Conservation (phyloP, 2,797 vertebrate genomes). For the Tolypeutes matacus region DNA sequence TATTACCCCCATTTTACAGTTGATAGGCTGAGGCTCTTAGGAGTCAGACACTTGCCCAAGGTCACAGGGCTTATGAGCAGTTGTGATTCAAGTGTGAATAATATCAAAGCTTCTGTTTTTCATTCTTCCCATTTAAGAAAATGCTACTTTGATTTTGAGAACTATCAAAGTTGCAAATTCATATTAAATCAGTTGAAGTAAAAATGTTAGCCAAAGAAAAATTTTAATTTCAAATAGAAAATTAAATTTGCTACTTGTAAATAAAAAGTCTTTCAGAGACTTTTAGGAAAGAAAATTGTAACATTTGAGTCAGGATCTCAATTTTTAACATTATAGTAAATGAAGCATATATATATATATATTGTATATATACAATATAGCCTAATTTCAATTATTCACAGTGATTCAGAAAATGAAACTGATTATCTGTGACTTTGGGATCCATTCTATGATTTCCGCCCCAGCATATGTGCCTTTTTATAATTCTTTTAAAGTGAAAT, state of each 20-base stretch:
- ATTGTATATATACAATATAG: neutral
- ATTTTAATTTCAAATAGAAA: conserved; percentile 3
- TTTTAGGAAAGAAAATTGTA: conserved; percentile 17
- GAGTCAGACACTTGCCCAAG: neutral
- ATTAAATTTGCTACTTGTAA: conserved; percentile 13
- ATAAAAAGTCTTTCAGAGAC: conserved; percentile 15
- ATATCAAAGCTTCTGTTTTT: conserved; percentile 37
- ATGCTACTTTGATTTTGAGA: neutral
- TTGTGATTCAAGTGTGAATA: neutral
- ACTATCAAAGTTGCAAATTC: conserved; percentile 48
- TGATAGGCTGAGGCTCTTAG: neutral
- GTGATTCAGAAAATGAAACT: conserved; percentile 58
- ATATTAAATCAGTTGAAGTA: conserved; percentile 30
- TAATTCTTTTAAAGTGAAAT: conserved; percentile 49
- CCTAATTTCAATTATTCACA: conserved; percentile 45
- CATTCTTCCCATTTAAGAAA: neutral
- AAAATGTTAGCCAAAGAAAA: conserved; percentile 65
- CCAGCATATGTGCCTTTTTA: conserved; percentile 27
- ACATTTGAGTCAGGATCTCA: neutral
- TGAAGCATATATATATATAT: conserved; percentile 35
- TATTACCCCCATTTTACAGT: conserved; percentile 17
- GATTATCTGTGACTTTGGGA: conserved; percentile 22
- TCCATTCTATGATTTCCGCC: neutral
- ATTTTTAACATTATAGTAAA: conserved; percentile 38
- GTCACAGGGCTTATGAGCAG: conserved; percentile 17